Conservation (phyloP, 2,888 invertebrate species). For the Lithophane ornitopus region DNA sequence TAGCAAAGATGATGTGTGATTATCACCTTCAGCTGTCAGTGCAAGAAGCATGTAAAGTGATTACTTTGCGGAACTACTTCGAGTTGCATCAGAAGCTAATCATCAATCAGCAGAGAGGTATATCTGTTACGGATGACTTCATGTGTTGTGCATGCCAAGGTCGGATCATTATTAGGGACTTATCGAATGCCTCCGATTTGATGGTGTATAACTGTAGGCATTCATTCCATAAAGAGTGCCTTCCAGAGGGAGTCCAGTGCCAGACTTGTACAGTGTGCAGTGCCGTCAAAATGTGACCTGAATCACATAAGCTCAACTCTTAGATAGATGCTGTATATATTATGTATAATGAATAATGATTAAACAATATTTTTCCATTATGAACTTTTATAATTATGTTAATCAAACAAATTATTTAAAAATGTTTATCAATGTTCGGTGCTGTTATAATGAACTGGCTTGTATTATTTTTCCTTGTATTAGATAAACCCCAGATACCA, state of each 20-base stretch:
- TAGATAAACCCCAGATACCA: slow-evolving; percentile 56
- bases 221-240: slow-evolving; percentile 96
- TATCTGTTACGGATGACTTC: slow-evolving; percentile 93
- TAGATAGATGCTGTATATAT: slow-evolving; percentile 73
- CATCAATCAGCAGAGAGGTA: slow-evolving; percentile 94
- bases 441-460: slow-evolving; percentile 83
- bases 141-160: slow-evolving; percentile 95
- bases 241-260: slow-evolving; percentile 89
- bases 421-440: slow-evolving; percentile 76
- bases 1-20: slow-evolving; percentile 98
- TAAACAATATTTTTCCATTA: slow-evolving; percentile 63
- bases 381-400: slow-evolving; percentile 69
- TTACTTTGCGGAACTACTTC: slow-evolving; percentile 97
- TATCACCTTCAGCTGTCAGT: slow-evolving; percentile 98
- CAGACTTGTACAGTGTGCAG: slow-evolving; percentile 84
- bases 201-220: slow-evolving; percentile 97
- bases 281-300: slow-evolving; percentile 85
- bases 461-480: slow-evolving; percentile 75
- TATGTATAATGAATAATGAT: slow-evolving; percentile 59
- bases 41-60: slow-evolving; percentile 97
- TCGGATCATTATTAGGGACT: slow-evolving; percentile 94
- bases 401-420: slow-evolving; percentile 67
- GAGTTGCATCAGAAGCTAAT: slow-evolving; percentile 96
- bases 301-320: slow-evolving; percentile 74
- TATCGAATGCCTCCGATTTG: slow-evolving; percentile 92